These are phyloP conservation scores for Tetragnatha montana DNA, from an alignment of 2,888 invertebrate genomes.

Conservation along the genomic window DNA sequence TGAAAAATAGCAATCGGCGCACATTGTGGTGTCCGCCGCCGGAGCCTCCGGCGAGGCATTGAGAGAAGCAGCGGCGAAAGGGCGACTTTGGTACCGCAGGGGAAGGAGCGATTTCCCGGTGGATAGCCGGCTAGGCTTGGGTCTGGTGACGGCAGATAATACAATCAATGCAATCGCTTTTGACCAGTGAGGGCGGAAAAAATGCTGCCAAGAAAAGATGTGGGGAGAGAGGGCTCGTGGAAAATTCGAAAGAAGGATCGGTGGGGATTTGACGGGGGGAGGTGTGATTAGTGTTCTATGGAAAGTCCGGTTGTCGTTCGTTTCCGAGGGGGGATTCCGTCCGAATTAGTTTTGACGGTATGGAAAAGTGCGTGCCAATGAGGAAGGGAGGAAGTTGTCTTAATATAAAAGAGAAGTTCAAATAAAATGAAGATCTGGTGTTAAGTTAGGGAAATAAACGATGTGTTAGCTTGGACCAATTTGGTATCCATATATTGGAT, in stretches of 20 bases:
- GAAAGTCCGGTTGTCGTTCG: too few species aligned
- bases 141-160: constrained; percentile 60
- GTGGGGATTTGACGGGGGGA: not conserved
- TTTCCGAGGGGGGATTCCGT: too few species aligned
- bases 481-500: too few species aligned
- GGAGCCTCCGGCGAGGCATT: constrained; percentile 43
- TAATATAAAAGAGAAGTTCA: too few species aligned
- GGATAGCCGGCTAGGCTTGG: constrained; percentile 17
- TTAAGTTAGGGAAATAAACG: too few species aligned
- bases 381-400: too few species aligned
- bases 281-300: not conserved
- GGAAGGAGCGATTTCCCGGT: constrained; percentile 50
- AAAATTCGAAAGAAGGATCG: constrained; percentile 28
- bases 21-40: constrained; percentile 40
- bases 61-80: constrained; percentile 40
- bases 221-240: constrained; percentile 10
- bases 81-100: constrained; percentile 55
- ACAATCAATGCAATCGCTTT: constrained; percentile 68
- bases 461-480: too few species aligned
- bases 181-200: constrained; percentile 48
- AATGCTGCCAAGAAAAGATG: constrained; percentile 32
- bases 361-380: too few species aligned
- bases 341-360: too few species aligned
- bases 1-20: constrained; percentile 54
- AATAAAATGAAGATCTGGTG: too few species aligned